Base-by-base conservation (phyloP, 2,888 invertebrate genomes). In the Dryobota labecula region DNA sequence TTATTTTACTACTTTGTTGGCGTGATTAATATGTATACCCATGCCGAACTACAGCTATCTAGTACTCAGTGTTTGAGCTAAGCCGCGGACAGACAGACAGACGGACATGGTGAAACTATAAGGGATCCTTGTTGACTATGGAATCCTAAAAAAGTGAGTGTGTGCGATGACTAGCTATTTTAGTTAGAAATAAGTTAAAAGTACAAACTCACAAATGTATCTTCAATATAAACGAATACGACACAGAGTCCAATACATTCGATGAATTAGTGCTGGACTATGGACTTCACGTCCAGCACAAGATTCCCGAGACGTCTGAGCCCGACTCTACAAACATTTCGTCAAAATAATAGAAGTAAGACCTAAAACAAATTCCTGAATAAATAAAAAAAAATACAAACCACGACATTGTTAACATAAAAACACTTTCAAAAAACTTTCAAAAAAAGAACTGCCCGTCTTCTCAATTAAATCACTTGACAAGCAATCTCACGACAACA, bases 401-500 rank as follows among this genome's bases (percentile, higher is more conserved):
- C 13, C 51, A 18, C 24, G 41, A 53, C 30, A 43, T 24, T 15
- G 7, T 20, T 18, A 53, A 30, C 27, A 51, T 62, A 20, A 49
- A 51, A 70, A 70, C n/a, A n/a, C n/a, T n/a, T n/a, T n/a, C n/a
- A n/a, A 33, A 24, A 51, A 30, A 38, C 18, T 30, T 76, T 68
- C 24, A 30, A 69, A 76, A 73, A 69, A 51, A 5, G 43, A 57
- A 57, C 73, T 18, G 24, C 13, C 20, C 27, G 15, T 27, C 57
- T 57, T 57, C 51, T 38, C 30, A 74, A 61, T 77, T 30, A 74
- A 43, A 61, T 54, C 54, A 74, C 73, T 45, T 68, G 33, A 69
- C 72, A 77, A 74, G 77, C 30, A 69, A 68, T 49, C 62, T 76
- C 38, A 27, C 13, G 43, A 69, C 64, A 65, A 80, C 43, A 57